Conservation (phyloP, 2,888 invertebrate species). For the Lochmaea capreae region DNA sequence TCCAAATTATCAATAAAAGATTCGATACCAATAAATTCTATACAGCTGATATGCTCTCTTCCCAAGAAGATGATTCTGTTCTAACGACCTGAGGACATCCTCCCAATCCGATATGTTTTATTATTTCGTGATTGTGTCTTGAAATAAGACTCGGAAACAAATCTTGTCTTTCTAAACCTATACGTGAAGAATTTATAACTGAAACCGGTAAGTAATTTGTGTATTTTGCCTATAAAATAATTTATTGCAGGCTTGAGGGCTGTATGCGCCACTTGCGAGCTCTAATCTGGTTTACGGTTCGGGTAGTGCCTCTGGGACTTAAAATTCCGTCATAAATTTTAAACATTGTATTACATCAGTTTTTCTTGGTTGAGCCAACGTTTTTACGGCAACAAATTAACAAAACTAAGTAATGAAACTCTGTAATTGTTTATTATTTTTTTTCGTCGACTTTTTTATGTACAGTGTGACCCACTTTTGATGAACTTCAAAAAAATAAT, state of each 20-base stretch:
- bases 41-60: no score
- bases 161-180: not conserved
- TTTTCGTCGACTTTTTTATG: no score
- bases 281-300: conserved; percentile 38
- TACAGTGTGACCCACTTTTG: no score
- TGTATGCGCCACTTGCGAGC: conserved; percentile 34
- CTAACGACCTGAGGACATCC: no score
- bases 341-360: conserved; percentile 33
- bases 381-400: not conserved
- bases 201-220: conserved; percentile 36
- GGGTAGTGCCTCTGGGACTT: conserved; percentile 22
- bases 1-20: no score
- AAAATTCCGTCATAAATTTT: conserved; percentile 32
- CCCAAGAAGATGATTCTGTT: no score
- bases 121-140: no score
- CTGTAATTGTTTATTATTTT: not conserved
- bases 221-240: conserved; percentile 39
- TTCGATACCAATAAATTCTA: no score
- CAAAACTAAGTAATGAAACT: not conserved
- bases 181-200: conserved; percentile 31
- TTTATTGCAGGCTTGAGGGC: conserved; percentile 33
- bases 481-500: no score
- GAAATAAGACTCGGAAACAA: not conserved
- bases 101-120: no score
- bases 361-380: conserved; percentile 17